Percentiles rank a stretch among this genome's conserved stretches.
Conservation (phyloP, 2,113 vertebrate genomes). For the Centropus unirufus region DNA sequence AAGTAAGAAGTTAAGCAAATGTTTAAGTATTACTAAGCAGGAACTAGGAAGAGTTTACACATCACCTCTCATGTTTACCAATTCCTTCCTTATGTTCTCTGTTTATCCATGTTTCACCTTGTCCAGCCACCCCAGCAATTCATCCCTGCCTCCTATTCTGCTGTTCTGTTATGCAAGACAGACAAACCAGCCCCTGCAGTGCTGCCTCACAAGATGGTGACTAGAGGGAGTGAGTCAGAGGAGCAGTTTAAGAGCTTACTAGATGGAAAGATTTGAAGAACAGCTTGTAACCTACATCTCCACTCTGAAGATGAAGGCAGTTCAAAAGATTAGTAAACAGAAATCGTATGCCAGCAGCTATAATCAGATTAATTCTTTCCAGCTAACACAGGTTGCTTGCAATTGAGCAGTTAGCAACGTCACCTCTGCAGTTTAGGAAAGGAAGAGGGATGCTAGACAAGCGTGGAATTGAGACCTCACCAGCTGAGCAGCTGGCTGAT, state of each 20-base stretch:
- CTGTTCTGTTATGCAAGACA: not conserved
- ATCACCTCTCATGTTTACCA: not conserved
- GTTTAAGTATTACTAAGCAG: constrained; percentile 14
- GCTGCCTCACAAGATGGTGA: not conserved
- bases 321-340: not conserved
- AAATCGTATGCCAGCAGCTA: not conserved
- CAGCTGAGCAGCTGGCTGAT: not conserved
- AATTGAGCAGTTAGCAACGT: not conserved
- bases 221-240: not conserved
- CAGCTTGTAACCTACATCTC: not conserved
- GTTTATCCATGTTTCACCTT: not conserved
- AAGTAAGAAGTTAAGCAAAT: constrained; percentile 28
- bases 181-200: not conserved
- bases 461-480: not conserved
- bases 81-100: not conserved
- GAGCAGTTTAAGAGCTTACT: not conserved
- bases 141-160: not conserved
- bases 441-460: not conserved
- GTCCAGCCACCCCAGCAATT: not conserved
- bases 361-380: not conserved
- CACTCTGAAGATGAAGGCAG: not conserved
- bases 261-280: not conserved
- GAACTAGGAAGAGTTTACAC: not conserved
- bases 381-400: not conserved
- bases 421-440: not conserved